A percentile compares a stretch with the other conserved stretches of the same genome.
phyloP scores from a whole-genome alignment of 2,113 vertebrate species.

The Rynchops niger region DNA sequence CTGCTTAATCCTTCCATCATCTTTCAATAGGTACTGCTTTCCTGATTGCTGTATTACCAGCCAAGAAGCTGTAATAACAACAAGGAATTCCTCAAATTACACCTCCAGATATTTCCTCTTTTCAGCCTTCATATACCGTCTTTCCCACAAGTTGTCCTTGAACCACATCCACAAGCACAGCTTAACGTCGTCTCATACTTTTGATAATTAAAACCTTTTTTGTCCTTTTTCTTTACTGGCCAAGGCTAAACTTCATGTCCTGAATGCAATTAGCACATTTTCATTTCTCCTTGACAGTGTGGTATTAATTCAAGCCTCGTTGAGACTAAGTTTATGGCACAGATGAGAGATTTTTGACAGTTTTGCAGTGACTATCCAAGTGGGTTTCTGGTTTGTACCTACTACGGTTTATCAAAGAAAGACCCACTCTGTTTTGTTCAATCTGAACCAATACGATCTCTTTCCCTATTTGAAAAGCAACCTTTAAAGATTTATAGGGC shows the following conservation, averaged over 20 bases:
- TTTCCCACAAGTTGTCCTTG: not conserved
- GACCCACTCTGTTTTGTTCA: not conserved
- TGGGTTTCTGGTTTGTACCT: not conserved
- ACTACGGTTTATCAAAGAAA: not conserved
- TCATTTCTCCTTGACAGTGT: not conserved
- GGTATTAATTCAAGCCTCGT: not conserved
- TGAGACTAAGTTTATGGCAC: not conserved
- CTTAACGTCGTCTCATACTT: not conserved
- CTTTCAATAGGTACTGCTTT: not conserved
- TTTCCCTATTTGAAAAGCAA: conserved; percentile 30
- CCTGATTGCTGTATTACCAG: not conserved
- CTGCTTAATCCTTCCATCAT: not conserved
- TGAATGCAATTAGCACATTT: conserved; percentile 7
- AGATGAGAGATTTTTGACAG: not conserved
- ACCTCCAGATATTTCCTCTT: not conserved
- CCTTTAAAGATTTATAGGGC: conserved; percentile 65
- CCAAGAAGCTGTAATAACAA: not conserved
- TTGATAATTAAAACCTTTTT: not conserved
- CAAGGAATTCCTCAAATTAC: not conserved
- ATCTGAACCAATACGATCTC: not conserved
- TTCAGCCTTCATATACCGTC: not conserved
- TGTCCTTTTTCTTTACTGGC: not conserved
- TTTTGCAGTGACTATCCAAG: not conserved
- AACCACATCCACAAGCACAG: not conserved
- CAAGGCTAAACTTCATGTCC: not conserved